Percentiles rank a stretch among this genome's conserved stretches.
These are phyloP conservation scores for Glaucopsyche alexis DNA, from an alignment of 2,888 invertebrate species.

Conservation along the genomic window DNA sequence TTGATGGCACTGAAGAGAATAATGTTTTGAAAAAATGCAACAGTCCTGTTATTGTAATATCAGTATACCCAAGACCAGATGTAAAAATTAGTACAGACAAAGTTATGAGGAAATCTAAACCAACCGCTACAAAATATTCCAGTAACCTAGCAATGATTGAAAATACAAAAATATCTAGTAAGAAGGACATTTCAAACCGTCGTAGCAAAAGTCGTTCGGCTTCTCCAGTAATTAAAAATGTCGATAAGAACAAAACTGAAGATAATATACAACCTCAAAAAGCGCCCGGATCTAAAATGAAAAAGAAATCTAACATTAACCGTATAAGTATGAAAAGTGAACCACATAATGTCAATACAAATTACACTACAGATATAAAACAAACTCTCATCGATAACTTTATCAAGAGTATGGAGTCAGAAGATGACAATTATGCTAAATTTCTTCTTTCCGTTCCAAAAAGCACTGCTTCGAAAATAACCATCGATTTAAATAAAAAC, in stretches of 20 bases:
- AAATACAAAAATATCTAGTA: constrained; percentile 32
- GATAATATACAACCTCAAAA: not conserved
- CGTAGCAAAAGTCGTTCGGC: constrained; percentile 1
- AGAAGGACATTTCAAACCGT: not conserved
- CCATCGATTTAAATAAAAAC: constrained; percentile 58
- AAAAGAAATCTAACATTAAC: not conserved
- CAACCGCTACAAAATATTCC: constrained; percentile 30
- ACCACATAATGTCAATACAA: not conserved
- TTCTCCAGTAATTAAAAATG: not conserved
- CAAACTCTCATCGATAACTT: constrained; percentile 55
- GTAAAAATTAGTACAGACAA: constrained; percentile 36
- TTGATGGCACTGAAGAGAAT: constrained; percentile 36
- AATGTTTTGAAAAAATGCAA: constrained; percentile 43
- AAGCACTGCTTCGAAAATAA: constrained; percentile 51
- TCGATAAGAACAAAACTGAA: not conserved
- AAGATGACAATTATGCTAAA: constrained; percentile 41
- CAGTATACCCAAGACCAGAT: constrained; percentile 61
- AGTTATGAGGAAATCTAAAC: constrained; percentile 35
- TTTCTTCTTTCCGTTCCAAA: constrained; percentile 39
- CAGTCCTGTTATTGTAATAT: constrained; percentile 66
- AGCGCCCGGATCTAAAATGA: not conserved
- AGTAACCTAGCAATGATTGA: constrained; percentile 31
- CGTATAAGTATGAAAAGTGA: not conserved
- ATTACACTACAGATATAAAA: constrained; percentile 50
- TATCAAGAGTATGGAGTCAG: constrained; percentile 48